Evolutionary conservation across 2,797 vertebrate genomes (phyloP).

Genomic region (Tiaroga cobitis): DNA sequence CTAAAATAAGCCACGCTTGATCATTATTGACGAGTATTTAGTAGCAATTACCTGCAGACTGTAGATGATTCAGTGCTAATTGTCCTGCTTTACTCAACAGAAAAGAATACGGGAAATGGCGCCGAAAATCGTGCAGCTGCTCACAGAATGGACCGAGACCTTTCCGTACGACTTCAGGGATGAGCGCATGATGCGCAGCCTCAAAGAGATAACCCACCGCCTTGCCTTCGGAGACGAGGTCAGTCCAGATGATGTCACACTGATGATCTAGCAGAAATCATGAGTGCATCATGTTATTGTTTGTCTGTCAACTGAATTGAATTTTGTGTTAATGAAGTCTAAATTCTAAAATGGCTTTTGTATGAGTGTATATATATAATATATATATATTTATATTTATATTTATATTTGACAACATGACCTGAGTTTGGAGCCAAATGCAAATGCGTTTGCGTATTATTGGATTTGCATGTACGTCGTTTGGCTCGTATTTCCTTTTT

Average conservation of each 20-base stretch:
- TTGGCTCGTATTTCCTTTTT: slow-evolving; percentile 31
- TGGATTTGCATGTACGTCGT: slow-evolving; percentile 15
- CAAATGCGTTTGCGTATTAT: not conserved
- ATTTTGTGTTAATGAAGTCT: not conserved
- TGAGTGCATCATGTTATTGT: slow-evolving; percentile 12
- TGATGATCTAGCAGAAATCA: slow-evolving; percentile 5
- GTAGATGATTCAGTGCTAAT: not conserved
- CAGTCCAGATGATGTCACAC: slow-evolving; percentile 56
- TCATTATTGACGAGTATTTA: not conserved
- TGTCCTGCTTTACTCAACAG: slow-evolving; percentile 66
- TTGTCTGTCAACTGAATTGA: not conserved
- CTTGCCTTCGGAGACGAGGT: slow-evolving; percentile 92
- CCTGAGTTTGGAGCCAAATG: slow-evolving; percentile 10
- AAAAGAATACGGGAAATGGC: slow-evolving; percentile 89
- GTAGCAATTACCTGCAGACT: not conserved
- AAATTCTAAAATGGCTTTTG: not conserved
- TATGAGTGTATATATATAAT: not conserved
- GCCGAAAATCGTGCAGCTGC: slow-evolving; percentile 92
- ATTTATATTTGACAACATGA: not conserved
- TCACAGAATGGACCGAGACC: slow-evolving; percentile 96
- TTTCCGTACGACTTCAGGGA: slow-evolving; percentile 98
- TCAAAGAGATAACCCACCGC: slow-evolving; percentile 91
- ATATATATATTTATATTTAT: too few relatives aligned
- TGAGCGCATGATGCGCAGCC: slow-evolving; percentile 95
- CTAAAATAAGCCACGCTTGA: not conserved